Conservation (phyloP, 2,888 invertebrate species). For the Cryptus armator region DNA sequence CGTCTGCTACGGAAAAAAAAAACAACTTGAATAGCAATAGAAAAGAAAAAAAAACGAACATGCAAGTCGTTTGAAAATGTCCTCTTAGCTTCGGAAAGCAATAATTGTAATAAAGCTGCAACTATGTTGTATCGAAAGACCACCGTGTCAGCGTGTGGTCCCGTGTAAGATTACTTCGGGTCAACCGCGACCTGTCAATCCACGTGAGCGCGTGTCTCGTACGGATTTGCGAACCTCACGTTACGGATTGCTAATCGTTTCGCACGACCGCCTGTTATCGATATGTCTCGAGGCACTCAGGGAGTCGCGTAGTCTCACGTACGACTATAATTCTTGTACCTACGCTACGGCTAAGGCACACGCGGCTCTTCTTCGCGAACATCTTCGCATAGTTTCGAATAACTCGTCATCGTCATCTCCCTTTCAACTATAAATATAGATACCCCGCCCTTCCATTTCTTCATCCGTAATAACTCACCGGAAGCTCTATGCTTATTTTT, state of each 20-base stretch:
- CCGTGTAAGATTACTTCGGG: slow-evolving; percentile 74
- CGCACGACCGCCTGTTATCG: slow-evolving; percentile 78
- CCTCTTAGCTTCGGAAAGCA: no score
- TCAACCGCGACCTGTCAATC: slow-evolving; percentile 75
- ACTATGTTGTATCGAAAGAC: slow-evolving; percentile 3
- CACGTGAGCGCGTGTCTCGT: slow-evolving; percentile 63
- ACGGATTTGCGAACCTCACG: slow-evolving; percentile 75
- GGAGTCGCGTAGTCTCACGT: slow-evolving; percentile 60
- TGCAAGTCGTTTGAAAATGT: background rate
- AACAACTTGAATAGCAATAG: slow-evolving; percentile 33
- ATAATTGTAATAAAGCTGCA: background rate
- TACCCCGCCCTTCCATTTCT: background rate
- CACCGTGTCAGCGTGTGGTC: slow-evolving; percentile 25
- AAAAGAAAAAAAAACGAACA: slow-evolving; percentile 16
- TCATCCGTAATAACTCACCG: background rate
- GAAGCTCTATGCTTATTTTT: background rate
- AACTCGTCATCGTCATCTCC: slow-evolving; percentile 6
- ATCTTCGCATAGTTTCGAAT: slow-evolving; percentile 22
- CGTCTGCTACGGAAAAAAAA: slow-evolving; percentile 14
- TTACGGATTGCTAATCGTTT: slow-evolving; percentile 80
- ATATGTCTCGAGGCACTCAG: slow-evolving; percentile 72
- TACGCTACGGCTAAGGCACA: background rate
- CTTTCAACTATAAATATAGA: background rate
- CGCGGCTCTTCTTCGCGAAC: slow-evolving; percentile 22
- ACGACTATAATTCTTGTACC: background rate